phyloP scores from a whole-genome alignment of 2,797 vertebrate genomes.

The Intellagama lesueurii region DNA sequence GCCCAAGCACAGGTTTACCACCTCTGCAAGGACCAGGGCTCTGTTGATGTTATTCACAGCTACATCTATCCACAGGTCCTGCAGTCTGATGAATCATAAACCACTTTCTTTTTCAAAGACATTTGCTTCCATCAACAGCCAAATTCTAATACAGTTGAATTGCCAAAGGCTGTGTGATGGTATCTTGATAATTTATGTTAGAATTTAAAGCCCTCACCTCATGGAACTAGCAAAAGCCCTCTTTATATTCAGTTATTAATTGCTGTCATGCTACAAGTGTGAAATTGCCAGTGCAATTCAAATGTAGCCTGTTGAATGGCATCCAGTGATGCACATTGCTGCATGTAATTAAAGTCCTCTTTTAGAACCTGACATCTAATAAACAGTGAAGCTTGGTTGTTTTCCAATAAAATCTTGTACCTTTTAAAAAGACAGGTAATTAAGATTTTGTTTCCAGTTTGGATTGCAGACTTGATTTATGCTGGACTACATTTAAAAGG shows the following conservation, averaged over 20 bases:
- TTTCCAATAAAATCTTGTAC: slow-evolving; percentile 11
- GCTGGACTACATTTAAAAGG: background rate
- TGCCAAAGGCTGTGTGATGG: background rate
- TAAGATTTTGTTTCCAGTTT: background rate
- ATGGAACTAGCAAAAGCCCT: background rate
- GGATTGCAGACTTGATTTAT: background rate
- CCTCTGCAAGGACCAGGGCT: too few species aligned
- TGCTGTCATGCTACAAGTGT: background rate
- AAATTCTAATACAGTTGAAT: background rate
- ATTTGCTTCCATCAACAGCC: background rate
- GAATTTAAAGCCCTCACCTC: background rate
- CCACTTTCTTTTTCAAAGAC: too few species aligned
- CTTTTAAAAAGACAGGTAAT: background rate
- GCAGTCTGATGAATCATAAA: background rate
- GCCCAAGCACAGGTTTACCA: too few species aligned
- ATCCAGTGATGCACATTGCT: background rate
- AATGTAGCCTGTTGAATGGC: background rate
- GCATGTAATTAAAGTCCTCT: background rate
- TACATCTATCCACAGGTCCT: too few species aligned
- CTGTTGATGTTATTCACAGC: too few species aligned
- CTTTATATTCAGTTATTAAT: background rate
- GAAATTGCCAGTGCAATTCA: background rate
- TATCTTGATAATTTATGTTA: background rate
- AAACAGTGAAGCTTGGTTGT: slow-evolving; percentile 6
- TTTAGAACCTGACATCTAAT: background rate